These are phyloP conservation scores for Equus przewalskii DNA, from an alignment of 2,113 vertebrate species.

Conservation along the genomic window DNA sequence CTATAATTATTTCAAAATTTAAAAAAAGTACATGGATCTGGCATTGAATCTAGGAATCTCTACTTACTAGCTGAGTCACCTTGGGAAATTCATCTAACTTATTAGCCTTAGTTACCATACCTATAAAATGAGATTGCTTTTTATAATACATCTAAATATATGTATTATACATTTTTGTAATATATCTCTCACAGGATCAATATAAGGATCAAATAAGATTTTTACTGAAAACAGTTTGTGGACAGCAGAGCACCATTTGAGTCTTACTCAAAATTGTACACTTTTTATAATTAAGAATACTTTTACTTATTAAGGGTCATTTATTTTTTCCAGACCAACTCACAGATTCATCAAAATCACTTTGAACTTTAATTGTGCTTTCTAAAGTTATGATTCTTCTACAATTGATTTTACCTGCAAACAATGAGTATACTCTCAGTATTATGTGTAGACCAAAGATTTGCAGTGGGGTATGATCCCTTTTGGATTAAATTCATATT, in stretches of 20 bases:
- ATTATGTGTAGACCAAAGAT: background rate
- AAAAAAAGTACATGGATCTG: background rate
- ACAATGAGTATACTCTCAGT: background rate
- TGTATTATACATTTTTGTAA: background rate
- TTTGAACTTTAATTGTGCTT: constrained; percentile 52
- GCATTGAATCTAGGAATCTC: background rate
- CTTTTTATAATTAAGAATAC: background rate
- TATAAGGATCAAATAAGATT: background rate
- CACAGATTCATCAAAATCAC: constrained; percentile 29
- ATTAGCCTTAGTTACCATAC: background rate
- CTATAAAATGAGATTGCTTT: background rate
- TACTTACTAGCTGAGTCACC: background rate
- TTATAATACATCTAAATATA: too few relatives aligned
- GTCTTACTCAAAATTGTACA: background rate
- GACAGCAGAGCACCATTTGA: background rate
- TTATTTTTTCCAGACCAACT: background rate
- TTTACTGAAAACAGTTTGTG: constrained; percentile 25
- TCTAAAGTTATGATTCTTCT: constrained; percentile 18
- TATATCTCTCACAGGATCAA: background rate
- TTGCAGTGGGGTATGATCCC: background rate
- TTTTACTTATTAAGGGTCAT: background rate
- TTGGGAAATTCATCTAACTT: background rate
- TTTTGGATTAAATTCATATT: constrained; percentile 34
- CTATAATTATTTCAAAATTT: background rate
- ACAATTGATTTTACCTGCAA: background rate